Base-by-base conservation (phyloP, 2,797 vertebrate species). In the Podargus strigoides region DNA sequence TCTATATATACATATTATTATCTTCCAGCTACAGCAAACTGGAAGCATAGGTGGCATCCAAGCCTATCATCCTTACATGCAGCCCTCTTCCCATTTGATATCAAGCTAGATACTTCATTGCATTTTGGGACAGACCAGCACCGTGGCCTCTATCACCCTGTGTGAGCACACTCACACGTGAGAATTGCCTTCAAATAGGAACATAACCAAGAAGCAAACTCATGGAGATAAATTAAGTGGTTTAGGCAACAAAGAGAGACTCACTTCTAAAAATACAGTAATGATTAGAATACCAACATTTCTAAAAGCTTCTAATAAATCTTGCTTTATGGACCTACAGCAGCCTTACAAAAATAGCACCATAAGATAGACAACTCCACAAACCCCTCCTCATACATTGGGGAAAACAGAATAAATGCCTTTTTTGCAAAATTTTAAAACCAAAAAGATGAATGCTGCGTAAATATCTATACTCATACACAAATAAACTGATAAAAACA, bases 281-380 rank as follows among this genome's bases (percentile, higher is more conserved):
- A 85, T 73, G 3, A 94, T 84, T 81, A 79, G 44, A 91, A 91
- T 26, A 82, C 47, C 84, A 90, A 9, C 67, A 76, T 62, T 93
- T 94, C 67, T 76, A 70, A 81, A 92, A 88, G 55, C 47, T 21
- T 7, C 59, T 56, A 90, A 90, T 84, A 95, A 90, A 90, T 73
- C 80, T 81, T 82, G 59, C n/a, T 79, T 95, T 86, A 86, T 92
- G 91, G 92, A 94, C 76, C 83, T 81, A 77, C 64, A 92, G 53
- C 58, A 85, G 58, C 36, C 50, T 84, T 18, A 86, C 37, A 93
- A 86, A 81, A 91, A 88, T 46, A 86, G 84, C 76, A 69, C 12
- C 22, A 21, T 47, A 79, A 91, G 68, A 56, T 0, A 74, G 44
- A 83, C 70, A 69, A 23, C 27, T 95, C 34, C 42, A 72, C 34